These are phyloP conservation scores for Hafferia zeledoni DNA, from an alignment of 2,797 vertebrate genomes.

Conservation along the genomic window DNA sequence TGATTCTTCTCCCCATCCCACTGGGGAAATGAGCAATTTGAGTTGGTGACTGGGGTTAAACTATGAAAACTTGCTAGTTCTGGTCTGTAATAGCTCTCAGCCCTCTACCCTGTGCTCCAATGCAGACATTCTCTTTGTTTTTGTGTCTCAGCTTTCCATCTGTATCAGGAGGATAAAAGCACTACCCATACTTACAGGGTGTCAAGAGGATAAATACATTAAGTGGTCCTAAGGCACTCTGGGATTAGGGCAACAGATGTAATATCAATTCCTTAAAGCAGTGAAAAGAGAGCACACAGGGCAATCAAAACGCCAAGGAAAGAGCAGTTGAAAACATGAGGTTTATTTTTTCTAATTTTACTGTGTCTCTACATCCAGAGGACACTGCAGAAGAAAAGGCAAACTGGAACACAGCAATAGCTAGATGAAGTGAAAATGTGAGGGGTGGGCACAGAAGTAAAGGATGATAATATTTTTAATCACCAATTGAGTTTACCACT, in stretches of 20 bases:
- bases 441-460: background rate
- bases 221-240: conserved; percentile 3
- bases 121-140: background rate
- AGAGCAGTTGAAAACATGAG: background rate
- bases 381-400: background rate
- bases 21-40: background rate
- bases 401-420: background rate
- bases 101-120: background rate
- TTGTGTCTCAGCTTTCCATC: background rate
- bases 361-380: background rate
- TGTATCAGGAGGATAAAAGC: conserved; percentile 22
- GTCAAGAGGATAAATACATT: conserved; percentile 34
- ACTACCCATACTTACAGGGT: background rate
- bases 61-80: background rate
- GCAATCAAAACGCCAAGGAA: background rate
- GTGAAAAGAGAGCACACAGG: background rate
- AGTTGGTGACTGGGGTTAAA: background rate
- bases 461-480: background rate
- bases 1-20: background rate
- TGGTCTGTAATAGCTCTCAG: background rate
- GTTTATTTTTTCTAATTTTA: background rate
- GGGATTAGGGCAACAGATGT: background rate
- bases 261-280: background rate
- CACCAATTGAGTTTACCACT: background rate
- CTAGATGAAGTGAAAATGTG: background rate